phyloP scores from a whole-genome alignment of 2,888 invertebrate genomes.

The Herminia tarsipennalis region DNA sequence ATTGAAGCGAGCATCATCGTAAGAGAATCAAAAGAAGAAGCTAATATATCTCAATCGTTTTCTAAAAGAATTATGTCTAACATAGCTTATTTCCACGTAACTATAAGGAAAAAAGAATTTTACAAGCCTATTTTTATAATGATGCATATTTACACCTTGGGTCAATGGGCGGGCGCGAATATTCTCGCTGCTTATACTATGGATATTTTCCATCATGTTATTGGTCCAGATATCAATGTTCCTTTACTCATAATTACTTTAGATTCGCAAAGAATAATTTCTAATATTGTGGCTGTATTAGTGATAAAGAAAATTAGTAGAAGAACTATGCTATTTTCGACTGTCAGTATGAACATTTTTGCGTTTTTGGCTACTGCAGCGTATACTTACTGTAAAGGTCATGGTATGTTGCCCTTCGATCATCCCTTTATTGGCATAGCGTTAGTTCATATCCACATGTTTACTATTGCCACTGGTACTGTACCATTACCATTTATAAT shows the following conservation, averaged over 20 bases:
- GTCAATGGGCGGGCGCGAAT: constrained; percentile 62
- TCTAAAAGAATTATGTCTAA: constrained; percentile 33
- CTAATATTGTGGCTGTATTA: constrained; percentile 53
- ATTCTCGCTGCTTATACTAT: constrained; percentile 58
- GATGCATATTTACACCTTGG: constrained; percentile 59
- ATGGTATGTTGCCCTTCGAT: constrained; percentile 52
- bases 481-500: constrained; percentile 88
- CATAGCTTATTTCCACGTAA: constrained; percentile 40
- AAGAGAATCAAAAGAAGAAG: constrained; percentile 52
- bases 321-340: constrained; percentile 55
- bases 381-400: constrained; percentile 53
- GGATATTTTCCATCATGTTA: constrained; percentile 54
- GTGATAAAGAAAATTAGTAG: constrained; percentile 59
- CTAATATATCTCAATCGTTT: constrained; percentile 42
- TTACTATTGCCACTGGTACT: constrained; percentile 83
- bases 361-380: constrained; percentile 53
- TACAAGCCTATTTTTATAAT: constrained; percentile 66
- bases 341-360: constrained; percentile 49
- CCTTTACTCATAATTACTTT: constrained; percentile 54
- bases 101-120: constrained; percentile 58
- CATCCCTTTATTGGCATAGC: constrained; percentile 57
- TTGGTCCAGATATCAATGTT: constrained; percentile 52
- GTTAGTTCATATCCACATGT: constrained; percentile 72
- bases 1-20: constrained; percentile 59
- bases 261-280: constrained; percentile 57